Base-by-base conservation (phyloP, 2,888 invertebrate species). In the Drosophila limbata region DNA sequence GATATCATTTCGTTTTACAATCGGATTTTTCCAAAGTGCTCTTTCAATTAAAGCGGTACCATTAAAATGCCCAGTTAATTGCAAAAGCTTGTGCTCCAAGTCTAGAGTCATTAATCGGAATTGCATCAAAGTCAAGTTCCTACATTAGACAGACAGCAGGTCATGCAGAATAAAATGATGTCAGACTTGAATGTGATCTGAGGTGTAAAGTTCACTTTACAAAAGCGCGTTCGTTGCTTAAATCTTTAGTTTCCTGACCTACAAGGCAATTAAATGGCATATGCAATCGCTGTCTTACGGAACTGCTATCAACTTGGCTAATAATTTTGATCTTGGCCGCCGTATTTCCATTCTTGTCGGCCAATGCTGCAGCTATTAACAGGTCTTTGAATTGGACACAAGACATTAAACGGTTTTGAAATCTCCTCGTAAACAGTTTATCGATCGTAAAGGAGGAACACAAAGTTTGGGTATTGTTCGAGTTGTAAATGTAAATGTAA, bases 361-460 rank as follows among this genome's bases (percentile, higher is more conserved):
- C 72, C 85, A 84, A 82, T 88, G 85, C 53, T 75, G 70, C 62
- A 77, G 48, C 53, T 19, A 68, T 79, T 88, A 77, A 45, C 73
- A 55, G 45, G 39, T 42, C 45, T 56, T 40, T 57, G 6, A 39
- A 56, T 55, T 40, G 2, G 21, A 21, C 19, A 6, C 33, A 40
- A 52, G n/a, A 13, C 15, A 61, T 37, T 66, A 15, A 53, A 56
- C 4, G 8, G 21, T 64, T 52, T 44, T 11, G 19, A 59, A 59
- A 63, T 55, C 51, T 25, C 2, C 11, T 52, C 55, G 9, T 53
- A 42, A 15, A 35, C 8, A 45, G 21, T 48, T 59, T 28, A 56
- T 47, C 48, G 76, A 50, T 65, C 71, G 45, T 73, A 19, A 74
- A 73, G 45, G 15, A 17, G 10, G 6, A 19, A 31, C 35, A 42